Percentiles rank a stretch among this genome's conserved stretches.
Evolutionary conservation across 2,113 vertebrate species (phyloP).

Genomic region (Pan paniscus): DNA sequence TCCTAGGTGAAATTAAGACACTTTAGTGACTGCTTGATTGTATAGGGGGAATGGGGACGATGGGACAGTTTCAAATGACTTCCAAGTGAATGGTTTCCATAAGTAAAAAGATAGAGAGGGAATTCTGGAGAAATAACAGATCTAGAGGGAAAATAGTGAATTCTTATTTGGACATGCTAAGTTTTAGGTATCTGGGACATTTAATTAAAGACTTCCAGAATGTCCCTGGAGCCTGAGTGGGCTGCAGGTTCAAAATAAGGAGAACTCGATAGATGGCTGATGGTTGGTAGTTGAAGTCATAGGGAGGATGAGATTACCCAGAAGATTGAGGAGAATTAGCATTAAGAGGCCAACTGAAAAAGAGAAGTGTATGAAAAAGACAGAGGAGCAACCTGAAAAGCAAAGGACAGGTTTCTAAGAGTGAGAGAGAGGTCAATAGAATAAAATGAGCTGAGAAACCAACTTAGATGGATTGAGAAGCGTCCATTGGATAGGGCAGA

Average conservation of each 20-base stretch:
- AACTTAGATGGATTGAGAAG: not conserved
- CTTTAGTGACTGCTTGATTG: not conserved
- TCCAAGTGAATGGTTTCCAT: not conserved
- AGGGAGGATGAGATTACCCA: not conserved
- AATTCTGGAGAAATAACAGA: not conserved
- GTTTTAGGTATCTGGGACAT: not conserved
- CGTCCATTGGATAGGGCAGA: not conserved
- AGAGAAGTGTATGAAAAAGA: not conserved
- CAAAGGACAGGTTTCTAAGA: not conserved
- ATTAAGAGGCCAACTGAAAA: not conserved
- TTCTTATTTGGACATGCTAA: not conserved
- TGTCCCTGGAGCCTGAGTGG: not conserved
- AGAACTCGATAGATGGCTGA: not conserved
- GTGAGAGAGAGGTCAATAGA: not conserved
- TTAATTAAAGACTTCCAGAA: not conserved
- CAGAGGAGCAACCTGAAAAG: not conserved
- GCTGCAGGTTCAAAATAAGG: not conserved
- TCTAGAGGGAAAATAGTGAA: not conserved
- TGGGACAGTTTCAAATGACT: not conserved
- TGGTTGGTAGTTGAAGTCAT: not conserved
- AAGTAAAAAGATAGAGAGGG: not conserved
- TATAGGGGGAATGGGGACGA: not conserved
- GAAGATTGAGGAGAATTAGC: not conserved
- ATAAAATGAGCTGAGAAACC: not conserved
- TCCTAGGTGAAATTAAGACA: not conserved